Evolutionary conservation across 1,140 invertebrate species (phyloP), one percentile per base, ranked within the genome.

Genomic region (Drosophila kurseongensis): DNA sequence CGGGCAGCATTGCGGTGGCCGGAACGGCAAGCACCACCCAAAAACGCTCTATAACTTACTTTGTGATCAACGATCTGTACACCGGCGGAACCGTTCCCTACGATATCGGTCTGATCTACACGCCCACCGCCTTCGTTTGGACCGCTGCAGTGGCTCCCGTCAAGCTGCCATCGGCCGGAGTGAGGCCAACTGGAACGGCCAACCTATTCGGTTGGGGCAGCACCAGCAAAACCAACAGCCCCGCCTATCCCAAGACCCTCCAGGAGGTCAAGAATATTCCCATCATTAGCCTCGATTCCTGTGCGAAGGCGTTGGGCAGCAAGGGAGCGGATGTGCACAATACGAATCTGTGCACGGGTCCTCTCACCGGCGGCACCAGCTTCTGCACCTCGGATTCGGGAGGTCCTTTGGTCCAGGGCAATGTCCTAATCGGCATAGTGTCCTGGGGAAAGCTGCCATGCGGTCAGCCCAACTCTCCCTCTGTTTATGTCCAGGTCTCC

Each of bases 401-500:
- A 16, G 93, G 93, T 55, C 93, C 93, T 4, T 65, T 93, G 57
- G 90, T 90, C 9, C 77, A 91, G 41, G 72, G 63, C 6, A 81
- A 83, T n/a, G 75, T 81, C 27, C 54, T 93, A 3, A 75, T 93
- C 48, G 93, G 93, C 7, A 85, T 94, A 35, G 91, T 93, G 1
- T 93, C 93, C 0, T 93, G 93, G 93, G 93, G 92, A 10, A 82
- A 91, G 13, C 58, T 92, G 4, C 93, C 93, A 0, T 94, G 94
- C 45, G 95, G 95, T 4, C 92, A 92, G 27, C 81, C 78, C 55
- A 94, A 94, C 18, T 94, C 95, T 0, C 96, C 96, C 0, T 95
- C 96, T 0, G 95, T 97, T 0, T 97, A 95, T 83, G 95, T 96
- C 0, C 94, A 94, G 82, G 95, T 96, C 0, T 94, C 94, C 0